These are phyloP conservation scores for Lanius ludovicianus DNA, from an alignment of 2,113 vertebrate genomes.

Conservation along the genomic window DNA sequence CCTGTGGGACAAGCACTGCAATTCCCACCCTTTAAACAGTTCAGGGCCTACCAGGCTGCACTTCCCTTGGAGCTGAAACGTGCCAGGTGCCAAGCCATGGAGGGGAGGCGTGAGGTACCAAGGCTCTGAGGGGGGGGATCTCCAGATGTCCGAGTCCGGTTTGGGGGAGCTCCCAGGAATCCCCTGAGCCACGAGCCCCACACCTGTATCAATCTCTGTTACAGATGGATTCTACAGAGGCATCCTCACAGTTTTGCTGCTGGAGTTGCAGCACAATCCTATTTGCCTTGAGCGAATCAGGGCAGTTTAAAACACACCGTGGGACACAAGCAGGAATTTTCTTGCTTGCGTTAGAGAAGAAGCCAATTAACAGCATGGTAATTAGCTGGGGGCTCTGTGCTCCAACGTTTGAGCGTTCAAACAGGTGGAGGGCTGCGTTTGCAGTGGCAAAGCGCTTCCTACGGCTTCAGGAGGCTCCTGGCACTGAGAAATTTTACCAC, in stretches of 20 bases:
- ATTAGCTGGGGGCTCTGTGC: not conserved
- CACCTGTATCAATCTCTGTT: rapidly evolving
- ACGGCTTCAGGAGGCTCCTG: rapidly evolving
- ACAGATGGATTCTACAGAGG: rapidly evolving
- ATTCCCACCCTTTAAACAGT: too few relatives aligned
- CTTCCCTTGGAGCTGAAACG: not conserved
- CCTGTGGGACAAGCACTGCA: not conserved
- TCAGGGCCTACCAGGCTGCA: not conserved
- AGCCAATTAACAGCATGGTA: rapidly evolving
- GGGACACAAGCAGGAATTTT: not conserved
- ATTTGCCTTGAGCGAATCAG: too few relatives aligned
- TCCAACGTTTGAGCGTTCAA: rapidly evolving
- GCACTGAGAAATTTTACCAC: rapidly evolving
- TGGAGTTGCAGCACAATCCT: too few relatives aligned
- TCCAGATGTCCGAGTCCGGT: too few relatives aligned
- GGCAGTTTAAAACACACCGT: not conserved
- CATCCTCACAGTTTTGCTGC: not conserved
- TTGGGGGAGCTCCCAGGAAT: not conserved
- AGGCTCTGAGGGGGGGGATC: not conserved
- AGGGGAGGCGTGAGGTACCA: too few relatives aligned
- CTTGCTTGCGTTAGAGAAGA: rapidly evolving
- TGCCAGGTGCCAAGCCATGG: not conserved
- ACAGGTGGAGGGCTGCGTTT: rapidly evolving
- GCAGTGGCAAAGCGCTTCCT: too few relatives aligned
- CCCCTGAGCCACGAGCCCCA: too few relatives aligned